phyloP scores from a whole-genome alignment of 2,888 invertebrate genomes.

The Caenorhabditis angaria region DNA sequence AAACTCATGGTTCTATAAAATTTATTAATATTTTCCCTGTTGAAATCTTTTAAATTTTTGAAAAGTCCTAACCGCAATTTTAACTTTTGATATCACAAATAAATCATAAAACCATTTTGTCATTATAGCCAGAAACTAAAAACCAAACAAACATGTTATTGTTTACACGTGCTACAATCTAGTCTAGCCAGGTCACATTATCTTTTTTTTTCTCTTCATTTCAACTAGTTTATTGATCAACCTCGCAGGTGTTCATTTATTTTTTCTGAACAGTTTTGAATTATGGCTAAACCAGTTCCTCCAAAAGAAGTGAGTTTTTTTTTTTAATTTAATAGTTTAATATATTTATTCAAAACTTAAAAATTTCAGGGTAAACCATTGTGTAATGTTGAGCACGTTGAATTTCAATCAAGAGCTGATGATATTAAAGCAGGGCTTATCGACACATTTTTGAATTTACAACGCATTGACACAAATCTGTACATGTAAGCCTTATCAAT shows the following conservation, averaged over 20 bases:
- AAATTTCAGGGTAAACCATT: conserved; percentile 34
- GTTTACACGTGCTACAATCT: background rate
- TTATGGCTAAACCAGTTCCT: conserved; percentile 29
- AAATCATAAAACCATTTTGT: background rate
- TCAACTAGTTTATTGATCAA: background rate
- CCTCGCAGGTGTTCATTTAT: no score
- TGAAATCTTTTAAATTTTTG: background rate
- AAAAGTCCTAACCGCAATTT: background rate
- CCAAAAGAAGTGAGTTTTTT: conserved; percentile 20
- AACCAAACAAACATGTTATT: background rate
- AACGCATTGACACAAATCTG: conserved; percentile 41
- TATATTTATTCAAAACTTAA: background rate
- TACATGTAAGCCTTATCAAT: conserved; percentile 33
- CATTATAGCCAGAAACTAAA: no score
- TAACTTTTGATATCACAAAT: background rate
- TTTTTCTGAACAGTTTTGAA: background rate
- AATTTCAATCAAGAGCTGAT: conserved; percentile 37
- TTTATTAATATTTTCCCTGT: no score
- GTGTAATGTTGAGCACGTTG: conserved; percentile 45
- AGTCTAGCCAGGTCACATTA: background rate
- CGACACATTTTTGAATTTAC: conserved; percentile 47
- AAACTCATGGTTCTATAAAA: no score
- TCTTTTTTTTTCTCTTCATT: background rate
- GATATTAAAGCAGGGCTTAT: conserved; percentile 46
- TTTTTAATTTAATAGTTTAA: background rate